Evolutionary conservation across 2,113 vertebrate species (phyloP).

Genomic region (Lates calcarifer): DNA sequence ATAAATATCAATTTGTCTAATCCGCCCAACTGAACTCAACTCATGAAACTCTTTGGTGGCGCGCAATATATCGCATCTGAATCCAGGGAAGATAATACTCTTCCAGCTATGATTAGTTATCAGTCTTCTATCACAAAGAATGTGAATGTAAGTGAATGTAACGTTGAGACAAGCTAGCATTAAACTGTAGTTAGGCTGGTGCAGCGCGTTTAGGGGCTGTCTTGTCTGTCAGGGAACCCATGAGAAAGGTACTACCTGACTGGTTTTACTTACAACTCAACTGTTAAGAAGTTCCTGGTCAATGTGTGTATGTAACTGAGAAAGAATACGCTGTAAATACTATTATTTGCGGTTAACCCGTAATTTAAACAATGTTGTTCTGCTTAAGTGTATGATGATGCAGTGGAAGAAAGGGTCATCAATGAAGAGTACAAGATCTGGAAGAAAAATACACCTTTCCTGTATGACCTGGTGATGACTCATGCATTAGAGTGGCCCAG

Average conservation of each 20-base stretch:
- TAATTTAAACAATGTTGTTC: background rate
- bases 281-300: background rate
- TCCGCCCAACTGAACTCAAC: background rate
- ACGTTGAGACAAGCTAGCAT: background rate
- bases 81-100: background rate
- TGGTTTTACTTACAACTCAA: background rate
- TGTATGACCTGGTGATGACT: slow-evolving; percentile 94
- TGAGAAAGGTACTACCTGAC: background rate
- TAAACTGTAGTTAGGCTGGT: background rate
- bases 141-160: background rate
- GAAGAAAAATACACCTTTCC: slow-evolving; percentile 95
- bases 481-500: slow-evolving; percentile 95
- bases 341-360: background rate
- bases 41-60: background rate
- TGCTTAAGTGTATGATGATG: slow-evolving; percentile 90
- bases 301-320: too few species aligned
- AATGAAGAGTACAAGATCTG: slow-evolving; percentile 97
- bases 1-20: background rate
- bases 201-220: background rate
- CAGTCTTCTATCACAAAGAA: background rate
- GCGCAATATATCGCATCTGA: background rate
- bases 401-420: slow-evolving; percentile 93
- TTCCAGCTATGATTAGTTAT: background rate
- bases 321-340: background rate
- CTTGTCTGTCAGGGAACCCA: background rate